Conservation (phyloP, 2,888 invertebrate genomes). For the Micoletzkya japonica region DNA sequence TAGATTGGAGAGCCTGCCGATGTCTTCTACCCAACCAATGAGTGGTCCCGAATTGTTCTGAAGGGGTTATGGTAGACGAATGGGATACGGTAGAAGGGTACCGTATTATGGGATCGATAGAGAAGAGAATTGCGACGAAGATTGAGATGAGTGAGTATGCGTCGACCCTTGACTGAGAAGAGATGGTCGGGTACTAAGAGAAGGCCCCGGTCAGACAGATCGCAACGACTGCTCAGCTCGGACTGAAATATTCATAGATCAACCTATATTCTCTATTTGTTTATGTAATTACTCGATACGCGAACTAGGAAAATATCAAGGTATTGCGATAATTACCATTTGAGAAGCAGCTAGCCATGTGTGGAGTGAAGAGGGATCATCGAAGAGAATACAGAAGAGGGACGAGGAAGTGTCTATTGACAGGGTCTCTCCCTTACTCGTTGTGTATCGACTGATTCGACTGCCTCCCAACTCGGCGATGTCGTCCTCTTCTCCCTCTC, state of each 20-base stretch:
- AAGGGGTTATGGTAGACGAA: not conserved
- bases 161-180: conserved; percentile 19
- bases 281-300: not conserved
- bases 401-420: conserved; percentile 12
- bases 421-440: conserved; percentile 24
- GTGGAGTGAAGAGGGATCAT: conserved; percentile 20
- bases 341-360: conserved; percentile 21
- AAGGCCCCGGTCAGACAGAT: conserved; percentile 20
- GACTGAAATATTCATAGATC: conserved; percentile 1
- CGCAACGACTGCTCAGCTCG: conserved; percentile 10
- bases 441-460: conserved; percentile 8
- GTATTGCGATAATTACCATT: not conserved
- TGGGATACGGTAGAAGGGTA: not conserved
- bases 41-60: conserved; percentile 19
- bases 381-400: conserved; percentile 21
- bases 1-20: conserved; percentile 21
- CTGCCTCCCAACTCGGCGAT: conserved; percentile 6
- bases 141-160: conserved; percentile 29
- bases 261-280: not conserved
- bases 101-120: conserved; percentile 1
- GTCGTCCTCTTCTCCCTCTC: conserved; percentile 27
- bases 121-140: conserved; percentile 27
- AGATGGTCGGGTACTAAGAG: conserved; percentile 21
- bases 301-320: not conserved
- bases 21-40: conserved; percentile 28